Percentiles rank a stretch among this genome's conserved stretches.
Conservation (phyloP, 1,140 invertebrate genomes). For the Heterodera carotae region DNA sequence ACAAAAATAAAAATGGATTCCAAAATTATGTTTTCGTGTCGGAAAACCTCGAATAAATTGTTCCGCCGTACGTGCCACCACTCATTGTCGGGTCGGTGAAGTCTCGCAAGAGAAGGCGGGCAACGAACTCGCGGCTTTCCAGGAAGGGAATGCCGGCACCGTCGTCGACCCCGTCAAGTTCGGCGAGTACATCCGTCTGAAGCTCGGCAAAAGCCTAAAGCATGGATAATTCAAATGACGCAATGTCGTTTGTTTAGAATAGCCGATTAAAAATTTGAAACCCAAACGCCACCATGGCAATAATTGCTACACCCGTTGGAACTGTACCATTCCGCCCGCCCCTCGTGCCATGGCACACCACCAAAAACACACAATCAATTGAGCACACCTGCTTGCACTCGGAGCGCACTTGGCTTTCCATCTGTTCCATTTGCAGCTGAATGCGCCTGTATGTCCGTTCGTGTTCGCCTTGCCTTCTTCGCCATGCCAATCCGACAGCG, state of each 20-base stretch:
- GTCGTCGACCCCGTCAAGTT: conserved; percentile 90
- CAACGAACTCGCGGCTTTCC: conserved; percentile 92
- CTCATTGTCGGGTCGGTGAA: conserved; percentile 42
- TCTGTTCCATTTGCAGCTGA: conserved; percentile 98
- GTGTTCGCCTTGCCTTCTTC: conserved; percentile 47
- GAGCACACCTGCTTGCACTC: conserved; percentile 77
- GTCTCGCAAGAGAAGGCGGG: conserved; percentile 96
- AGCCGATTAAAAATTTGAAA: too few relatives aligned
- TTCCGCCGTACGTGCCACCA: conserved; percentile 46
- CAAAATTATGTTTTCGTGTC: background rate
- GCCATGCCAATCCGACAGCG: conserved; percentile 45
- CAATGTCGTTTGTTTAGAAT: too few relatives aligned
- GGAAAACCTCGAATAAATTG: conserved; percentile 40
- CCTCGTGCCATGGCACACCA: background rate
- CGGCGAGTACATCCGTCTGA: conserved; percentile 99
- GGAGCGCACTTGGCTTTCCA: conserved; percentile 93
- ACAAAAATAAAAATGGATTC: conserved; percentile 37
- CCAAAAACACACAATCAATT: too few relatives aligned
- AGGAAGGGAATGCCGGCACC: conserved; percentile 86
- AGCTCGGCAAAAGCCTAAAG: conserved; percentile 89
- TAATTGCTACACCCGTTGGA: too few relatives aligned
- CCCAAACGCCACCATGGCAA: too few relatives aligned
- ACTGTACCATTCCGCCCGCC: too few relatives aligned
- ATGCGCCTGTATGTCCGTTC: conserved; percentile 72
- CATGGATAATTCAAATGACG: conserved; percentile 16